These are phyloP conservation scores for Amphimedon queenslandica DNA, from an alignment of 37 sponge, comb jelly and placozoan species.

Conservation along the genomic window DNA sequence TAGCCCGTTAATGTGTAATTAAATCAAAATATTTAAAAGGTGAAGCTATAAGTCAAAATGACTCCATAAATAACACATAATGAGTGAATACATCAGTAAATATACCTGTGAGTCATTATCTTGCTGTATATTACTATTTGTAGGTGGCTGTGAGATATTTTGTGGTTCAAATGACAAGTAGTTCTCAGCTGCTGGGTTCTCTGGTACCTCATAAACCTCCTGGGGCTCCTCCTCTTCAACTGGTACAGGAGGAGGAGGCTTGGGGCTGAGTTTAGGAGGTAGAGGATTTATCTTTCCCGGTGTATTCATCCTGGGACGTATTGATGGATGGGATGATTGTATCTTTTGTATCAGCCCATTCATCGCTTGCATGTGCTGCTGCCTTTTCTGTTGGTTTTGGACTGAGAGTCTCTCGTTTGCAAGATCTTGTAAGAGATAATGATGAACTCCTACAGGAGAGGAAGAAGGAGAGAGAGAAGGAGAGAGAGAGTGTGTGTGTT, in stretches of 20 bases:
- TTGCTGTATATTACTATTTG: too few relatives aligned
- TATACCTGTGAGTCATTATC: too few relatives aligned
- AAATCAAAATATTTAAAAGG: too few relatives aligned
- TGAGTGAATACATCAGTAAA: too few relatives aligned
- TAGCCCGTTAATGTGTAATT: too few relatives aligned
- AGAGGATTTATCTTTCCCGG: conserved; percentile 18
- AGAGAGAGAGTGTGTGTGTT: not conserved
- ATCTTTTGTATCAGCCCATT: conserved; percentile 31
- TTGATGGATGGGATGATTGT: conserved; percentile 22
- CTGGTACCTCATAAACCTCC: conserved; percentile 54
- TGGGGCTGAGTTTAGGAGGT: not conserved
- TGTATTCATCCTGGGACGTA: conserved; percentile 41
- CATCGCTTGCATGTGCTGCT: not conserved
- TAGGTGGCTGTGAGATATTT: too few relatives aligned
- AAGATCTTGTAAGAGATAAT: conserved; percentile 46
- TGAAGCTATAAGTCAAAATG: too few relatives aligned
- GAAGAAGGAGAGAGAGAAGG: not conserved
- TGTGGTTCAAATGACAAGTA: conserved; percentile 17
- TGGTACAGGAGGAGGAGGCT: not conserved
- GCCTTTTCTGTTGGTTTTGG: conserved; percentile 32
- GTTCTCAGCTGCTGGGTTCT: conserved; percentile 11
- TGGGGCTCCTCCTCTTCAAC: conserved; percentile 20
- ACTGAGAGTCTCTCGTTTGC: conserved; percentile 26
- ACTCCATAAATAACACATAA: too few relatives aligned
- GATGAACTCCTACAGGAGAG: conserved; percentile 31